Evolutionary conservation across 2,888 invertebrate genomes (phyloP), one percentile per base, ranked within the genome.

Genomic region (Copidosoma aretas): DNA sequence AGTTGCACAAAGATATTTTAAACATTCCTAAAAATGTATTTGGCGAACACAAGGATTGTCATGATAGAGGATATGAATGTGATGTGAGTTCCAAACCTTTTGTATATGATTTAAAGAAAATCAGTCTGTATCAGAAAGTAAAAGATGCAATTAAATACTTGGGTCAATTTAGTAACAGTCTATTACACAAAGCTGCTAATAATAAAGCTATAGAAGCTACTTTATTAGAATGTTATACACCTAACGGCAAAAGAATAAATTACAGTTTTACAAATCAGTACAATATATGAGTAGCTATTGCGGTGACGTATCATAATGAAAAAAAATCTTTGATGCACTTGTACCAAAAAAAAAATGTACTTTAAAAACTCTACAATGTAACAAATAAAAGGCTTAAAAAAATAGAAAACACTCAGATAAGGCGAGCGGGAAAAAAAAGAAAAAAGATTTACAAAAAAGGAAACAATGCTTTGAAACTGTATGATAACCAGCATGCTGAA

Each of bases 161-260:
- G n/a, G 68, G 69, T 60, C 17, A 60, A 5, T 63, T 72, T 46
- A 68, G 69, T 14, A 61, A 70, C 10, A 75, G 75, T 60, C 65
- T 76, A 17, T 53, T 76, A 39, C 24, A 58, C 15, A 54, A 15
- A 46, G n/a, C 62, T 3, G 60, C 66, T 12, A 67, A 64, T 22
- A 71, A 71, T 24, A 15, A 24, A 14, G 71, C 62, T 3, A 61
- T 69, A 57, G 43, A 56, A 1, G 51, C 49, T 12, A 65, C 68
- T 32, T 14, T 51, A 1, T 15, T 61, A 2, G 46, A 64, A 10
- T 25, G 32, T 15, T 25, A 49, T 19, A 19, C 10, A 1, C 10
- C 57, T 21, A 51, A 32, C 8, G 57, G 54, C 10, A 58, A 68
- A 60, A 46, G 58, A 25, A 39, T 64, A 4, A 39, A 58, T 39